Evolutionary conservation across 2,888 invertebrate species (phyloP).

Genomic region (Eristalis arbustorum): DNA sequence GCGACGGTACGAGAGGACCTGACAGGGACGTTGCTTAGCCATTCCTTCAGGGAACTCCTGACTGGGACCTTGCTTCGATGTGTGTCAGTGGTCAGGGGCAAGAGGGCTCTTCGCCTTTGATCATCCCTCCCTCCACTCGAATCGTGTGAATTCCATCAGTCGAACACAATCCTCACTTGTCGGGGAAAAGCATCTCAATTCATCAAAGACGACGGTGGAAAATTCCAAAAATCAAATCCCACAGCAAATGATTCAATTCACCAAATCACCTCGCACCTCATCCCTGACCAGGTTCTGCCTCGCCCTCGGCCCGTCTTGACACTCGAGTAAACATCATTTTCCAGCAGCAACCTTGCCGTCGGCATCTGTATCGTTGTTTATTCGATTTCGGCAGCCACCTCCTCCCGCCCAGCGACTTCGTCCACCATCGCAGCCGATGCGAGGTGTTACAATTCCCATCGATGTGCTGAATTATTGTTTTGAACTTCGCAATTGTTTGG

Average conservation of each 20-base stretch:
- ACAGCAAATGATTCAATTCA: neutral
- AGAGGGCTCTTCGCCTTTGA: too few species aligned
- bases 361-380: neutral
- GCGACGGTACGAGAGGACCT: too few species aligned
- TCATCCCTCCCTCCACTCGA: too few species aligned
- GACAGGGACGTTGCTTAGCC: too few species aligned
- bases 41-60: too few species aligned
- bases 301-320: neutral
- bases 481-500: neutral
- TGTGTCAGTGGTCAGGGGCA: too few species aligned
- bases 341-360: neutral
- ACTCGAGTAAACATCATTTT: neutral
- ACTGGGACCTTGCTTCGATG: too few species aligned
- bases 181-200: too few species aligned
- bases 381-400: neutral
- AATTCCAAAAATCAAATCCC: neutral
- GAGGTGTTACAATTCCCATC: neutral
- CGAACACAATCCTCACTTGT: too few species aligned
- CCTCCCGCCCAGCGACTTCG: neutral
- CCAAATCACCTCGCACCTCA: neutral
- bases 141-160: too few species aligned
- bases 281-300: neutral
- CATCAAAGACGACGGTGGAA: neutral
- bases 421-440: neutral
- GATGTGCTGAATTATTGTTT: neutral